Base-by-base conservation (phyloP, 2,113 vertebrate genomes). In the Psilopsiagon aurifrons region DNA sequence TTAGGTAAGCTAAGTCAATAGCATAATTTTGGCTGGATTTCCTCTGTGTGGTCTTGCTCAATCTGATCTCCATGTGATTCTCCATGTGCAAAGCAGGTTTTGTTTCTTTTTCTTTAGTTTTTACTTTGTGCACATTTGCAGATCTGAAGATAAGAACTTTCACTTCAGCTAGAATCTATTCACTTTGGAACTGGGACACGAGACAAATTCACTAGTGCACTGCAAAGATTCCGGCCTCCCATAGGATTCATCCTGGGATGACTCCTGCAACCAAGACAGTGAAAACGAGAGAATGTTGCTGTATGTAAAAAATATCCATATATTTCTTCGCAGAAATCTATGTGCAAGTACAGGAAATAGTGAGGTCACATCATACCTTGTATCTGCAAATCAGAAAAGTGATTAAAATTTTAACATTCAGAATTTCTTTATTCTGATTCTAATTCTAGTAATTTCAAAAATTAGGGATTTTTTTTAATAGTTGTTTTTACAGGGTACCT, bases 391-490 rank as follows among this genome's bases (percentile, higher is more conserved):
- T 64, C 25, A 82, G 27, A 60, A 78, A 16, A 7, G 31, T 20
- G 4, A 68, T 52, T 63, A 54, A 77, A 87, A 62, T 59, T 18
- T 59, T 55, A 49, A 74, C 1, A 2, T 62, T 73, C 16, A 62
- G 5, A 2, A 28, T 59, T 70, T 49, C 7, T 77, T 64, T 79
- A 68, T 76, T 93, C 29, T 85, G 13, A 35, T 76, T 85, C 18
- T 5, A 76, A 37, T 37, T 19, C 25, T 63, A 22, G 24, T 33
- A 76, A 49, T 39, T 84, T 5, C 6, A 82, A 43, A 39, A 55
- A 9, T 3, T n/a, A 0, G 0, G 10, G 7, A 31, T 9, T 8
- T 10, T 25, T 27, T 84, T 55, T 4, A 10, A 5, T 73, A 55
- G 6, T 11, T 5, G n/a, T 67, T 43, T 67, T 84, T 82, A 7